phyloP scores from a whole-genome alignment of 2,113 vertebrate species.

The Rattus rattus region DNA sequence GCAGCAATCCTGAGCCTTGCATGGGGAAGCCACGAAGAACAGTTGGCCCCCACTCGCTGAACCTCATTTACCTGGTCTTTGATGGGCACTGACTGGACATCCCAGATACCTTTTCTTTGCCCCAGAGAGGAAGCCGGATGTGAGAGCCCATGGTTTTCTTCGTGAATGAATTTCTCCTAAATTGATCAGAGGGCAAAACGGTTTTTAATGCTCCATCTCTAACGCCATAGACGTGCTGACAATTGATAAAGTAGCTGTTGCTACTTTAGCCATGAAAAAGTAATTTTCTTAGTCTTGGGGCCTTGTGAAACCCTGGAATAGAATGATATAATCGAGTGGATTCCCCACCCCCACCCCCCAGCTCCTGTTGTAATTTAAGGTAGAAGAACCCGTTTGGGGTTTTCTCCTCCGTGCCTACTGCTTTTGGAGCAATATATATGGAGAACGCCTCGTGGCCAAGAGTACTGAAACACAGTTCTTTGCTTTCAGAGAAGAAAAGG shows the following conservation, averaged over 20 bases:
- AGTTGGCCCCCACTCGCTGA: too few species aligned
- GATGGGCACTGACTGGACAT: neutral
- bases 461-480: neutral
- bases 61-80: neutral
- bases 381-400: conserved; percentile 6
- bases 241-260: conserved; percentile 32
- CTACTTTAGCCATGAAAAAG: conserved; percentile 13
- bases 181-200: neutral
- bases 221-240: neutral
- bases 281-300: conserved; percentile 60
- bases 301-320: conserved; percentile 1
- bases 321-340: conserved; percentile 37
- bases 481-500: neutral
- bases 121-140: neutral
- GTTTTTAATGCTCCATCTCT: neutral
- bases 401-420: conserved; percentile 30
- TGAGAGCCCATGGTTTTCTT: neutral
- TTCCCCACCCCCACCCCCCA: neutral
- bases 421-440: neutral
- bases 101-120: neutral
- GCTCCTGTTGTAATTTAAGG: conserved; percentile 67
- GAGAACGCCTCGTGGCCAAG: neutral
- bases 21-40: neutral
- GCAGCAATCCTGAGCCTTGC: conserved; percentile 22
- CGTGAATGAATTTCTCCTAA: neutral